Base-by-base conservation (phyloP, 2,113 vertebrate genomes). In the Rhizomys pruinosus region DNA sequence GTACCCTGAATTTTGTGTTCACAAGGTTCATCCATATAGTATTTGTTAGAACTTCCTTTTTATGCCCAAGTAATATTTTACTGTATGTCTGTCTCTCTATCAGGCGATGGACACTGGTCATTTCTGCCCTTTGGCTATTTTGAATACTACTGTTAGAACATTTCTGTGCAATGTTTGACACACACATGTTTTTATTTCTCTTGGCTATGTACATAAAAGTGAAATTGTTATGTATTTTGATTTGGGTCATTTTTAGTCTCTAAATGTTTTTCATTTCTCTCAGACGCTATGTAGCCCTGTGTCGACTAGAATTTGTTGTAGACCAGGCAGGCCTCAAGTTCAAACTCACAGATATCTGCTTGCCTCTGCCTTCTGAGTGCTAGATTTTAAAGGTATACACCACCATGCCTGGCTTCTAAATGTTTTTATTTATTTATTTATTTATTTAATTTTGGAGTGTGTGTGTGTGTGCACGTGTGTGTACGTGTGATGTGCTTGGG, bases 161-260 rank as follows among this genome's bases (percentile, higher is more conserved):
- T 34, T 34, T 39, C 9, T 81, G 29, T 44, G 39, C 13, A 44
- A 4, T 8, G n/a, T 80, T 81, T 52, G 85, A 15, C 77, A 47
- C 66, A 29, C 23, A 59, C 4, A 25, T 52, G 47, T 52, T 52
- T 52, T 52, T 52, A 47, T 77, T 87, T 92, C 27, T 66, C 19
- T 84, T n/a, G 63, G 27, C 57, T 12, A 27, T 47, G 72, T 22
- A 77, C 25, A 11, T 84, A 68, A 15, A 59, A 27, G 22, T 64
- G 1, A 12, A 91, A 81, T 87, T 93, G 17, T 39, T 80, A 32
- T 39, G 7, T 85, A 5, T 8, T 69, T 3, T 27, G 57, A 23
- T 74, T 90, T 94, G 71, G 22, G n/a, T 47, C 52, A 74, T 25
- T 17, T 94, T 90, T 93, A 92, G 39, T 87, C 44, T 93, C 63